These are phyloP conservation scores for Turnix velox DNA, from an alignment of 2,113 vertebrate species.

Conservation along the genomic window DNA sequence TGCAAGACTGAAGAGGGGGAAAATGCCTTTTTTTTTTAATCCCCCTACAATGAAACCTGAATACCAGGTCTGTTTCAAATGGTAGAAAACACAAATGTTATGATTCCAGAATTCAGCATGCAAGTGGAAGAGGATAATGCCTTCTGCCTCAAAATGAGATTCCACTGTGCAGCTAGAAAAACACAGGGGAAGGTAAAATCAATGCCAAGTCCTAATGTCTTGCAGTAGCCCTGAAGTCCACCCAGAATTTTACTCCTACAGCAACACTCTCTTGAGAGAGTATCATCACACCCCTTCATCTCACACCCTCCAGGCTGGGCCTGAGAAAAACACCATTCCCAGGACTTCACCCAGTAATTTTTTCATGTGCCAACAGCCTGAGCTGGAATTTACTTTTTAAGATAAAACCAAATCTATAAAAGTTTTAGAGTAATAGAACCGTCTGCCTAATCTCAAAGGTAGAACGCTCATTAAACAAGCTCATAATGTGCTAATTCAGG, in stretches of 20 bases:
- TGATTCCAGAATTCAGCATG: neutral
- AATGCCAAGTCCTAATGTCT: neutral
- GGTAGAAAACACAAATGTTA: neutral
- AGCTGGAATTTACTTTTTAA: neutral
- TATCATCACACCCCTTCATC: neutral
- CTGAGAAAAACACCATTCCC: neutral
- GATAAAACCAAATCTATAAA: neutral
- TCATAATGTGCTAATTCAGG: neutral
- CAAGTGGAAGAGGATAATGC: neutral
- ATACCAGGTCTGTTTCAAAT: neutral
- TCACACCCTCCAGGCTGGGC: neutral
- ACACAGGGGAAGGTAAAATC: neutral
- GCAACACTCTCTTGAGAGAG: neutral
- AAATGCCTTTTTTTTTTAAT: fast-evolving
- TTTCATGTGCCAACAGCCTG: neutral
- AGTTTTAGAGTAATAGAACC: neutral
- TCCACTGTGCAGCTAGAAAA: neutral
- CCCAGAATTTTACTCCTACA: neutral
- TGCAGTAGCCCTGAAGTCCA: neutral
- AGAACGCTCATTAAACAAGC: neutral
- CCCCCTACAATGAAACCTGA: neutral
- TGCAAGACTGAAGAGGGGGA: neutral
- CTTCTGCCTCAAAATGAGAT: neutral
- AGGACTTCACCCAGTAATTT: neutral
- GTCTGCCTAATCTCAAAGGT: neutral